Conservation (phyloP, 2,888 invertebrate species). For the Ceriagrion tenellum region DNA sequence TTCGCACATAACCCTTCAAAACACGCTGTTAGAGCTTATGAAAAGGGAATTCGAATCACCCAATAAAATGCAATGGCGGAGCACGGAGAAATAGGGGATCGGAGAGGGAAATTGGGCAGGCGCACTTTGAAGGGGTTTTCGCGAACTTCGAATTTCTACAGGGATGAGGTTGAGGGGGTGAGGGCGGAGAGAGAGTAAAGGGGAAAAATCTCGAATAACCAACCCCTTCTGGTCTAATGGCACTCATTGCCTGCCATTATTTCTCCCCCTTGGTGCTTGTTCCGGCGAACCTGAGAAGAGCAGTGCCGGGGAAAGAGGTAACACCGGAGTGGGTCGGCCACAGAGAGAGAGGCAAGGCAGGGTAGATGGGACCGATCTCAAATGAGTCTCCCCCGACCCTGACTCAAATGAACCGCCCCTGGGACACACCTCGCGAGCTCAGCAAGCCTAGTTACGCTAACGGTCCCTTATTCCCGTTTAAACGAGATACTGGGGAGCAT, state of each 20-base stretch:
- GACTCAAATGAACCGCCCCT: slow-evolving; percentile 37
- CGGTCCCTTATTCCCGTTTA: slow-evolving; percentile 37
- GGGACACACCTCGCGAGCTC: slow-evolving; percentile 19
- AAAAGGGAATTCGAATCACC: slow-evolving; percentile 31
- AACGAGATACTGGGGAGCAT: slow-evolving; percentile 44
- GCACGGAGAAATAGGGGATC: neutral
- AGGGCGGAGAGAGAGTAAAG: neutral
- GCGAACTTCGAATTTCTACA: neutral
- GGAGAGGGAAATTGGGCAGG: neutral
- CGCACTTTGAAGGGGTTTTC: neutral
- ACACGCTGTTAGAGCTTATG: slow-evolving; percentile 16
- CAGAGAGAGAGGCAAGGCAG: neutral
- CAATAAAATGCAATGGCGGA: neutral
- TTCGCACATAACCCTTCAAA: slow-evolving; percentile 26
- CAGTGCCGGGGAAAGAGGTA: neutral
- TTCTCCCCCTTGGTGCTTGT: neutral
- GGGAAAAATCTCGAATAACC: neutral
- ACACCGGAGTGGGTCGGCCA: neutral
- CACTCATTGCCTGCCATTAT: neutral
- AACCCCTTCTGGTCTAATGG: neutral
- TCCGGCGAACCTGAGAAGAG: neutral
- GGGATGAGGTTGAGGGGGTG: neutral
- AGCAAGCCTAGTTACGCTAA: slow-evolving; percentile 5
- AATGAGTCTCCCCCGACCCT: neutral
- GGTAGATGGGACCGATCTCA: slow-evolving; percentile 34